phyloP scores from a whole-genome alignment of 1,140 invertebrate species.

The Sitophilus oryzae region DNA sequence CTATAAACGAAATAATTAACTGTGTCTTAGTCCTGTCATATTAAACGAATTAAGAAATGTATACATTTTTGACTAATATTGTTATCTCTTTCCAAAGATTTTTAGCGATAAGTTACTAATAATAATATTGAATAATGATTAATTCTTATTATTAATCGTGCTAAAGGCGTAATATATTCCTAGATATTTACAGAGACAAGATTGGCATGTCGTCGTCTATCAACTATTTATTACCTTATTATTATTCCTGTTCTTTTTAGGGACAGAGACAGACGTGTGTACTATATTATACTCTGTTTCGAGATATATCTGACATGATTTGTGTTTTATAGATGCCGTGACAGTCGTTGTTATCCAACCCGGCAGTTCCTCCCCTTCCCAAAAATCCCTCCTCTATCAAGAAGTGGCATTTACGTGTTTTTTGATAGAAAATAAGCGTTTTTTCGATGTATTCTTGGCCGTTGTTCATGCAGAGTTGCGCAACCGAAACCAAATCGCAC shows the following conservation, averaged over 20 bases:
- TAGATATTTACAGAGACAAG: constrained; percentile 22
- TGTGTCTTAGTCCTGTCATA: constrained; percentile 46
- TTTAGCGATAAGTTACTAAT: constrained; percentile 41
- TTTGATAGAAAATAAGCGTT: constrained; percentile 39
- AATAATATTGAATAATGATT: constrained; percentile 35
- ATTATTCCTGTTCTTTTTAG: too few relatives aligned
- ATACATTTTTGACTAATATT: constrained; percentile 44
- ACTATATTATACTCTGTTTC: too few relatives aligned
- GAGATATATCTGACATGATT: too few relatives aligned
- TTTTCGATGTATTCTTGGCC: constrained; percentile 39
- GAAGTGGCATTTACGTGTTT: constrained; percentile 37
- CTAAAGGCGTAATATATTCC: constrained; percentile 19
- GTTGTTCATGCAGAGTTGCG: constrained; percentile 20
- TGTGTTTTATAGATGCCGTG: constrained; percentile 31
- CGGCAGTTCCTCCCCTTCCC: constrained; percentile 30
- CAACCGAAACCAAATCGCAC: neutral
- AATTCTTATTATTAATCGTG: constrained; percentile 36
- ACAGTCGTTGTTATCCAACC: constrained; percentile 22
- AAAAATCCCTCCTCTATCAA: constrained; percentile 36
- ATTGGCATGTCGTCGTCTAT: constrained; percentile 15
- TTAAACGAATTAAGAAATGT: constrained; percentile 45
- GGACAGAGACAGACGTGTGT: too few relatives aligned
- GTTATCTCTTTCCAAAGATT: constrained; percentile 46
- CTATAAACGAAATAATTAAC: constrained; percentile 43
- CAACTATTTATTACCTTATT: too few relatives aligned